phyloP scores from a whole-genome alignment of 2,888 invertebrate species.

The Drosophila ustulata region DNA sequence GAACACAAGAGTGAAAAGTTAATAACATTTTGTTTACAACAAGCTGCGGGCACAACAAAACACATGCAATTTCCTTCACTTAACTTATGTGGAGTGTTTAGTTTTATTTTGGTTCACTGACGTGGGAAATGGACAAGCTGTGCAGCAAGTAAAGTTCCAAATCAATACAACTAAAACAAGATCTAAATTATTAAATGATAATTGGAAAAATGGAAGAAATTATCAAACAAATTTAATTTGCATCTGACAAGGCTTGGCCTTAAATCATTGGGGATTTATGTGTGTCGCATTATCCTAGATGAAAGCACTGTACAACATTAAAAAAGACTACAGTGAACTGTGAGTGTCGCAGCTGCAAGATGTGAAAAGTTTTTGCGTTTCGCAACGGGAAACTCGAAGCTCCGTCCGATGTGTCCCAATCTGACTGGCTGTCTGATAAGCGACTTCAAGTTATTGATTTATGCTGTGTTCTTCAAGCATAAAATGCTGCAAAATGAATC shows the following conservation, averaged over 20 bases:
- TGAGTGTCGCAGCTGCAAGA: constrained; percentile 16
- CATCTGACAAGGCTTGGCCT: not conserved
- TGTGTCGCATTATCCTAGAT: not conserved
- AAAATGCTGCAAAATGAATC: constrained; percentile 61
- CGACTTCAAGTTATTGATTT: constrained; percentile 69
- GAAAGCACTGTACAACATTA: not conserved
- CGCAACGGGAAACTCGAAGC: not conserved
- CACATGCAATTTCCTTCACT: constrained; percentile 50
- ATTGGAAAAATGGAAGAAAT: constrained; percentile 2
- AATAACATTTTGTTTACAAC: constrained; percentile 65
- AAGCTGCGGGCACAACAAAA: constrained; percentile 33
- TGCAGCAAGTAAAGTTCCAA: not conserved
- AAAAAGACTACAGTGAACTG: not conserved
- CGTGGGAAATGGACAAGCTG: constrained; percentile 17
- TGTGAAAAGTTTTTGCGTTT: constrained; percentile 16
- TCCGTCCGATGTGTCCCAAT: not conserved
- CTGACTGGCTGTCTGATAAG: constrained; percentile 11
- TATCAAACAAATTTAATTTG: not conserved
- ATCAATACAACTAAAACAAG: constrained; percentile 2
- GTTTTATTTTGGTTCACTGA: not conserved
- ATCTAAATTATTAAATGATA: constrained; percentile 1
- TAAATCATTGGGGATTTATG: constrained; percentile 1
- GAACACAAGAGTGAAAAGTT: constrained; percentile 59
- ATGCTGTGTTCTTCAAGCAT: constrained; percentile 56
- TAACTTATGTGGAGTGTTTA: constrained; percentile 12